Evolutionary conservation across 2,797 vertebrate genomes (phyloP), one percentile per base, ranked within the genome.

Genomic region (Sebastes matsubarae): DNA sequence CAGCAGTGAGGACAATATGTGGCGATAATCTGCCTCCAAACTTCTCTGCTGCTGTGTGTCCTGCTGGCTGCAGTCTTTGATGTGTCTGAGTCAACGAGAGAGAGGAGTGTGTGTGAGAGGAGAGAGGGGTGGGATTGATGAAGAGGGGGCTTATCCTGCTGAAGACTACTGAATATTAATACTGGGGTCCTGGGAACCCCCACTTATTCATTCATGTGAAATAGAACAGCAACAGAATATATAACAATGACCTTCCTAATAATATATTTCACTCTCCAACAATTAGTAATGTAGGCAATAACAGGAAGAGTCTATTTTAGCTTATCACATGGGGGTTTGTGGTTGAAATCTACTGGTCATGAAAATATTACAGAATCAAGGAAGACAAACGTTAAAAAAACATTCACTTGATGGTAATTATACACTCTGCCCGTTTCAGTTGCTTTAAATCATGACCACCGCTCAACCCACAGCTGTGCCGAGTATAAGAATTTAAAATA

Each of bases 61-160:
- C 64, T 25, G 70, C 64, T 83, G 75, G 42, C 67, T 27, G 79
- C 75, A 70, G 82, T 78, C 75, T 87, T 72, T 88, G 88, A 90
- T 82, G 84, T 64, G 84, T 89, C 79, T 87, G 85, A 83, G 81
- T 85, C 81, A 11, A 78, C 34, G 54, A 29, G 69, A 64, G 67
- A 63, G 82, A 84, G 80, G 70, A 79, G 83, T 65, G 81, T 72
- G 89, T 79, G 86, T 30, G 77, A 69, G 83, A 46, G 16, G 16
- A 42, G 46, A 50, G 42, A 50, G 34, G 75, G 46, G 84, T 81
- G 89, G 90, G 92, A 84, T 87, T 75, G 83, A 87, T 77, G 54
- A 30, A 30, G 65, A 80, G 52, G 79, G 87, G 89, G 72, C 24
- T 87, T 66, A 65, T 79, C 68, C 75, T 72, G 67, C 72, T 20